Evolutionary conservation across 2,113 vertebrate genomes (phyloP).

Genomic region (Anas platyrhynchos): DNA sequence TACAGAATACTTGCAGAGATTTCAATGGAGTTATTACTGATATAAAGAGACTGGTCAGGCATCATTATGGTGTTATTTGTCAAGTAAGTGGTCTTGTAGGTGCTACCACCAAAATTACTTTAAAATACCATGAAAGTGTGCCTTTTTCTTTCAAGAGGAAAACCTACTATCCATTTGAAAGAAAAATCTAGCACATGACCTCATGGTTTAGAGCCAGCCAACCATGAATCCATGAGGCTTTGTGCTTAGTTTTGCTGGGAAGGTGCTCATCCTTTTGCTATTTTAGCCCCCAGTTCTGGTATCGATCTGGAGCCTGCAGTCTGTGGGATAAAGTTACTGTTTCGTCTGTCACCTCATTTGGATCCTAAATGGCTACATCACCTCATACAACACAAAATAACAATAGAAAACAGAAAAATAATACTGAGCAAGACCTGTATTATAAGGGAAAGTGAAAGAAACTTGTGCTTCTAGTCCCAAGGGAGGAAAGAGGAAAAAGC

Average conservation of each 20-base stretch:
- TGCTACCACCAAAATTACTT: neutral
- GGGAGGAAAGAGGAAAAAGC: constrained; percentile 25
- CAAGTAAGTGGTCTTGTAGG: neutral
- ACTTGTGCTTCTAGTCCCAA: neutral
- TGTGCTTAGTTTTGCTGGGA: neutral
- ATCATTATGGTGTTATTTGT: neutral
- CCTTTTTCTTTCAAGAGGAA: neutral
- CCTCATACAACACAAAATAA: neutral
- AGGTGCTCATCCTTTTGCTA: neutral
- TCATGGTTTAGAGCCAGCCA: neutral
- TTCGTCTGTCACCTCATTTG: constrained; percentile 11
- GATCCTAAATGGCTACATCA: neutral
- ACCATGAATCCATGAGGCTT: neutral
- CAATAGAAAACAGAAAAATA: neutral
- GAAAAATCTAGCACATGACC: neutral
- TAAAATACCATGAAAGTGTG: neutral
- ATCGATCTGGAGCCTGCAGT: accelerated
- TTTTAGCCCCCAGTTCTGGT: neutral
- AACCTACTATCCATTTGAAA: neutral
- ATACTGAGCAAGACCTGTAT: neutral
- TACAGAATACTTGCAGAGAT: neutral
- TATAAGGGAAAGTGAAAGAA: constrained; percentile 54
- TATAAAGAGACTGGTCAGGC: neutral
- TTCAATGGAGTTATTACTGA: neutral
- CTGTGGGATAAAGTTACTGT: neutral